Conservation (phyloP, 2,113 vertebrate species). For the Myanophis thanlyinensis region DNA sequence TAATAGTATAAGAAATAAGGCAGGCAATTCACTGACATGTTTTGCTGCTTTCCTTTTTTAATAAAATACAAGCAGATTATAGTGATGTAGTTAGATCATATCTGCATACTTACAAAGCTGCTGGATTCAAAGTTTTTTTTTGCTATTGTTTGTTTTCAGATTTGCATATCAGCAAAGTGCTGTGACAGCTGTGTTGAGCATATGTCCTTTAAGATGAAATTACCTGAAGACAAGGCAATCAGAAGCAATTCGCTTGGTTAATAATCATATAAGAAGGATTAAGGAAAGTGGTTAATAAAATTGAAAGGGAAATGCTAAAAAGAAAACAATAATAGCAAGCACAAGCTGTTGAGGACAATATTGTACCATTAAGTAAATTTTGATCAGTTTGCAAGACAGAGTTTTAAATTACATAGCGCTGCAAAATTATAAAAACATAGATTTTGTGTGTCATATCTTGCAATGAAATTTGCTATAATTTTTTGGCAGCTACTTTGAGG, state of each 20-base stretch:
- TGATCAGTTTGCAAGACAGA: neutral
- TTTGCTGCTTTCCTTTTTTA: neutral
- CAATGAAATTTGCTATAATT: neutral
- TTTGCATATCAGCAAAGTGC: neutral
- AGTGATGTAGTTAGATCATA: neutral
- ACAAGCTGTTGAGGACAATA: neutral
- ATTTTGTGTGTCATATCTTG: neutral
- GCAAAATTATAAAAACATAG: neutral
- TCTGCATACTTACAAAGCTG: neutral
- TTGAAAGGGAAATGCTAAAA: neutral
- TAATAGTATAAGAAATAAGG: neutral
- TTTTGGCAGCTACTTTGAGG: neutral
- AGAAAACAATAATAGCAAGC: neutral
- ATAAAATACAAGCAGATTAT: neutral
- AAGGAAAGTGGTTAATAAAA: slow-evolving; percentile 15
- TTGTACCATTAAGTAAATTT: neutral
- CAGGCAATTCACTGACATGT: neutral
- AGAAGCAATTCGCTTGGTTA: neutral
- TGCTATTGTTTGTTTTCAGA: neutral
- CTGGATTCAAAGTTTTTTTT: neutral
- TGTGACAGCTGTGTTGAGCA: neutral
- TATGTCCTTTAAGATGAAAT: neutral
- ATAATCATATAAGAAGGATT: slow-evolving; percentile 5
- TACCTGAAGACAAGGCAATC: neutral
- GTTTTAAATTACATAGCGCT: neutral